Base-by-base conservation (phyloP, 2,797 vertebrate genomes). In the Synaphobranchus kaupii region DNA sequence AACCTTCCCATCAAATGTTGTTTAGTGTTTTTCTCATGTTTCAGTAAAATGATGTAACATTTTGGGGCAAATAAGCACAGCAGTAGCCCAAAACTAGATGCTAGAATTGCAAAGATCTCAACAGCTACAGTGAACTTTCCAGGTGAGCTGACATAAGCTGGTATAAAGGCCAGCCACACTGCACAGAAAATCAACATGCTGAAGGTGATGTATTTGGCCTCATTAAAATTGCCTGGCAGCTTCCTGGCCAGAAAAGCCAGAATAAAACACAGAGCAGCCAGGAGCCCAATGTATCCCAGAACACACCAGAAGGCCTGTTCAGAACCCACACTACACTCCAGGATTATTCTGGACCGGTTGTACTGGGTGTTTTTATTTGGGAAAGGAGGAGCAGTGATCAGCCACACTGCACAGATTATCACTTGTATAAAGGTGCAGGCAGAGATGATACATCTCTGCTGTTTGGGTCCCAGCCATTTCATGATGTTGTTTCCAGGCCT, bases 141-240 rank as follows among this genome's bases (percentile, higher is more conserved):
- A 86, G 95, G 94, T 20, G 96, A 94, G 88, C 95, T 96, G 68
- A 96, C 89, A 56, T 96, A 96, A 13, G 95, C 95, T 28, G 96
- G 96, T n/a, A 96, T 92, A 87, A 96, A 96, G 28, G 96, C 93
- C 25, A 96, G 85, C 95, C 95, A 96, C 66, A 96, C 96, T 2
- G 94, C 94, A 85, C 94, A 95, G 89, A 96, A 96, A 86, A 96
- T 96, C 84, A 96, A 83, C 92, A 96, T 96, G 87, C 94, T 96
- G 76, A 96, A 96, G 15, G 95, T 96, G 83, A 96, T 96, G 81
- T 92, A 95, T 87, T 95, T 96, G 4, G 95, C 96, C 71, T 96
- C 96, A 0, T 96, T 96, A 87, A 96, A 96, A 88, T 95, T 95
- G 0, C 94, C 94, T 0, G 95, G 95, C 48, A 96, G 90, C 81